These are phyloP conservation scores for Luperina testacea DNA, from an alignment of 2,888 invertebrate species.

Conservation along the genomic window DNA sequence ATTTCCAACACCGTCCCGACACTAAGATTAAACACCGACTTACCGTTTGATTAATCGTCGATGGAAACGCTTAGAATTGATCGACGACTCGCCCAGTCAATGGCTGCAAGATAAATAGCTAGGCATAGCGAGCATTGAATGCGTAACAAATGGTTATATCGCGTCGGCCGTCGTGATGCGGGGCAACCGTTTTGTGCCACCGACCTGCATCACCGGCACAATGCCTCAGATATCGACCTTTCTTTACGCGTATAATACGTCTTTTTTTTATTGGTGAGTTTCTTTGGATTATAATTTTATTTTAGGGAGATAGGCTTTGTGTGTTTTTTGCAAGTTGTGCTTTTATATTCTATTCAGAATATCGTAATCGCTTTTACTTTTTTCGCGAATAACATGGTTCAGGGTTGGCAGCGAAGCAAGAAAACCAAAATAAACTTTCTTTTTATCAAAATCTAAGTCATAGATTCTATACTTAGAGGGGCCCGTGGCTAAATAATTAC, in stretches of 20 bases:
- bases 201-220: conserved; percentile 80
- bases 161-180: conserved; percentile 73
- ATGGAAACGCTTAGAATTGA: conserved; percentile 77
- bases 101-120: conserved; percentile 81
- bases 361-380: conserved; percentile 3
- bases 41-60: conserved; percentile 79
- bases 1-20: conserved; percentile 48
- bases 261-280: conserved; percentile 69
- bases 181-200: conserved; percentile 77
- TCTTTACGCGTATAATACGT: conserved; percentile 66
- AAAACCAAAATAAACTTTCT: neutral
- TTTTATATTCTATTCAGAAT: neutral
- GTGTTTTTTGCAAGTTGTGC: conserved; percentile 48
- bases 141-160: conserved; percentile 83
- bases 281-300: conserved; percentile 55
- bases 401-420: neutral
- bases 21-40: conserved; percentile 69
- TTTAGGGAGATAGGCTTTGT: conserved; percentile 34
- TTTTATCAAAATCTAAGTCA: neutral
- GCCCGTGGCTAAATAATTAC: no score
- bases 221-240: conserved; percentile 72
- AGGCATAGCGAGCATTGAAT: conserved; percentile 78
- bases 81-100: conserved; percentile 81
- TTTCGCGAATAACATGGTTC: neutral
- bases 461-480: no score